Conservation (phyloP, 2,888 invertebrate genomes). For the Pardosa pseudoannulata region DNA sequence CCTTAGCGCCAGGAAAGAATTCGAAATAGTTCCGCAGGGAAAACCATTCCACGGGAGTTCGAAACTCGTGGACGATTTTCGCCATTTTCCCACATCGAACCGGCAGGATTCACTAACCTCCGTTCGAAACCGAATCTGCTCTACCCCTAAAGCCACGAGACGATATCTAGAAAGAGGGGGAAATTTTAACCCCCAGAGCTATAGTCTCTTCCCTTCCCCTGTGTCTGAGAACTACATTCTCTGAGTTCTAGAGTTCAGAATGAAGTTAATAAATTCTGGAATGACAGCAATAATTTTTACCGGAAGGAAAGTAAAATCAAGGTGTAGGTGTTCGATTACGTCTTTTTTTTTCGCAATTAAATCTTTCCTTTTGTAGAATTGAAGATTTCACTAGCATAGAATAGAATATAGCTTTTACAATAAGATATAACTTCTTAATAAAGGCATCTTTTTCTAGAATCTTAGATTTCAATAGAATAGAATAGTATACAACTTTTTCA, state of each 20-base stretch:
- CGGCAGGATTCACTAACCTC: neutral
- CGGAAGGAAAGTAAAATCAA: neutral
- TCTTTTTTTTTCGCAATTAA: conserved; percentile 5
- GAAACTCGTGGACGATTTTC: conserved; percentile 5
- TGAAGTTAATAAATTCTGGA: conserved; percentile 12
- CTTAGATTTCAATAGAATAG: too few species aligned
- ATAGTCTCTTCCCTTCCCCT: neutral
- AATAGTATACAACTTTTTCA: too few species aligned
- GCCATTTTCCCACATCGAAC: neutral
- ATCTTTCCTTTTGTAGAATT: neutral
- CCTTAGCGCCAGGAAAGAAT: neutral
- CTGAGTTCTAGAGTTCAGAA: neutral
- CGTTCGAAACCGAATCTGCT: neutral
- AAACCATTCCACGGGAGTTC: neutral
- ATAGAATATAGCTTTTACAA: too few species aligned
- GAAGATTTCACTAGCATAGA: neutral
- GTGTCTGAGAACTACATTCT: conserved; percentile 4
- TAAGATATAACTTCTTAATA: too few species aligned
- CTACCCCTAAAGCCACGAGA: neutral
- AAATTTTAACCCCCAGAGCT: neutral
- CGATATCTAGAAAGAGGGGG: neutral
- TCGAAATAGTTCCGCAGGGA: conserved; percentile 15
- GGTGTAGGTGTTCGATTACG: neutral
- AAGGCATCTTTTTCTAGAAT: too few species aligned
- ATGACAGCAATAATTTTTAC: conserved; percentile 9